A percentile compares a stretch with the other conserved stretches of the same genome.
Evolutionary conservation across 2,113 vertebrate genomes (phyloP).

Genomic region (Mesocricetus auratus): DNA sequence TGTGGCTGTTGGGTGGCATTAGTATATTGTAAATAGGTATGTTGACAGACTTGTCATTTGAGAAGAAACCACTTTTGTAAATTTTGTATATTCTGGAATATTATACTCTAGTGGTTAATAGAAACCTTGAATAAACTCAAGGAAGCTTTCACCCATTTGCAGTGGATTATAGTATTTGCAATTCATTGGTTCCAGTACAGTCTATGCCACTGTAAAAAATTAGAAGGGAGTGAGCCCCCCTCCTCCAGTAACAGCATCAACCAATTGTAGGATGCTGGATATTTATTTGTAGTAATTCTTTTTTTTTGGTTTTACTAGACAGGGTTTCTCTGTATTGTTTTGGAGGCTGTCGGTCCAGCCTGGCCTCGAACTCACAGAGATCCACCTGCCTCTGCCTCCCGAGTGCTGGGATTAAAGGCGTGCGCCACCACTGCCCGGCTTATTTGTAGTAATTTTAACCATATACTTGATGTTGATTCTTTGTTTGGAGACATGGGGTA

Average conservation of each 20-base stretch:
- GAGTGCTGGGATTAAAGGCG: too few species aligned
- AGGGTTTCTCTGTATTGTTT: too few species aligned
- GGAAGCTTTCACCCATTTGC: neutral
- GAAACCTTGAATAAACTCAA: neutral
- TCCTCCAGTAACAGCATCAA: neutral
- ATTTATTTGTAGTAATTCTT: neutral
- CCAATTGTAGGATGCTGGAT: neutral
- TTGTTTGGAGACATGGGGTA: neutral
- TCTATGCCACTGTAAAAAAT: neutral
- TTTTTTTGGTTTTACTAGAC: too few species aligned
- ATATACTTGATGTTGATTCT: neutral
- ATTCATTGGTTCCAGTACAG: neutral
- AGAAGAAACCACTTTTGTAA: neutral
- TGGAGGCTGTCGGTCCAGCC: too few species aligned
- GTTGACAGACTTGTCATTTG: neutral
- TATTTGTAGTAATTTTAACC: slow-evolving; percentile 2
- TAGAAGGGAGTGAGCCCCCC: neutral
- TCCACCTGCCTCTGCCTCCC: too few species aligned
- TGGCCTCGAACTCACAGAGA: too few species aligned
- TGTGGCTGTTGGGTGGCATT: neutral
- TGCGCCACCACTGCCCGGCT: too few species aligned
- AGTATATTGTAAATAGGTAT: neutral
- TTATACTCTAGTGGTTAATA: neutral
- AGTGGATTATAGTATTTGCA: neutral
- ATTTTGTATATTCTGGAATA: neutral